These are phyloP conservation scores for Sesia apiformis DNA, from an alignment of 2,888 invertebrate species.

Conservation along the genomic window DNA sequence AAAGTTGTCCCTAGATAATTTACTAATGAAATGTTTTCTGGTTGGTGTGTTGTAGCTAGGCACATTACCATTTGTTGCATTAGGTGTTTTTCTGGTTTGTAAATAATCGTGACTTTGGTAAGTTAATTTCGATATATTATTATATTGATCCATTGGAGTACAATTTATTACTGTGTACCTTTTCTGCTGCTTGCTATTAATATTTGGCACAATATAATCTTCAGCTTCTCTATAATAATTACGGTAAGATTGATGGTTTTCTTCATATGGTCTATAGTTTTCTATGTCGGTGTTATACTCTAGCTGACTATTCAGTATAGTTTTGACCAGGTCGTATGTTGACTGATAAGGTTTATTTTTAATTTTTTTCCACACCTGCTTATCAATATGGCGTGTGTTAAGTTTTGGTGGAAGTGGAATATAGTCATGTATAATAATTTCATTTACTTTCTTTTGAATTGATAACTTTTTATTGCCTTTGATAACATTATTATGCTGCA, in stretches of 20 bases:
- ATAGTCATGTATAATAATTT: slow-evolving; percentile 18
- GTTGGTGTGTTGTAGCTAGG: not conserved
- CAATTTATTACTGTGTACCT: not conserved
- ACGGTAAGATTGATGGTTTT: too few species aligned
- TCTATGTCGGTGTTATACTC: not conserved
- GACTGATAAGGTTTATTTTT: slow-evolving; percentile 20
- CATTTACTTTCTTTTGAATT: slow-evolving; percentile 14
- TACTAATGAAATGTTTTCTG: slow-evolving; percentile 19
- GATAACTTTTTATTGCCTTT: slow-evolving; percentile 15
- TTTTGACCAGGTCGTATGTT: slow-evolving; percentile 43
- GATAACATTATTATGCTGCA: slow-evolving; percentile 12
- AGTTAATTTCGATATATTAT: slow-evolving; percentile 17
- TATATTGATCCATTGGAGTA: not conserved
- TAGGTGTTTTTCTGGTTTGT: slow-evolving; percentile 5
- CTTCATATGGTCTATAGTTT: too few species aligned
- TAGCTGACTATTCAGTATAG: slow-evolving; percentile 26
- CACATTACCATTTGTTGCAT: not conserved
- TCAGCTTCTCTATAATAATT: not conserved
- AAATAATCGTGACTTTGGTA: slow-evolving; percentile 35
- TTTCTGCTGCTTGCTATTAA: not conserved
- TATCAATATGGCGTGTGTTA: not conserved
- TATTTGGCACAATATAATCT: not conserved
- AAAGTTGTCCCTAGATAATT: slow-evolving; percentile 31
- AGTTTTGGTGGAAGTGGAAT: slow-evolving; percentile 8
- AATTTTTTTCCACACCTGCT: slow-evolving; percentile 1